Evolutionary conservation across 2,797 vertebrate species (phyloP), one percentile per base, ranked within the genome.

Genomic region (Pangasius krempfi): DNA sequence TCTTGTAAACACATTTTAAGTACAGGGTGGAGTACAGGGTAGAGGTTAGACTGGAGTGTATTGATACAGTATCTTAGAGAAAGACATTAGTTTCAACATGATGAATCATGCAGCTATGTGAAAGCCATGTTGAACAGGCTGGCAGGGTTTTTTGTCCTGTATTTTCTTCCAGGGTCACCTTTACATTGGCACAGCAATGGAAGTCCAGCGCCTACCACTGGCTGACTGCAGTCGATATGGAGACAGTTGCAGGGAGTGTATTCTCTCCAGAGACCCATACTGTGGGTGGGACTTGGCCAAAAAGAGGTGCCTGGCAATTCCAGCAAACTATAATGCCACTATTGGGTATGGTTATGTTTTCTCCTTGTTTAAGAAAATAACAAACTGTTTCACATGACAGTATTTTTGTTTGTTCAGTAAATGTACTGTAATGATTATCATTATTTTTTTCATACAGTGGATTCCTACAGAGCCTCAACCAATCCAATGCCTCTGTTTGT

Each of bases 201-300:
- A 96, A 92, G 91, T 96, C 54, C 96, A 96, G 92, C 94, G 96
- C 8, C 91, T 97, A 89, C 95, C 93, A 0, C 92, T 97, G 92
- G 96, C 96, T 37, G 95, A 96, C 92, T 97, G 96, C 18, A 56
- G 93, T 92, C 95, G 95, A 89, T 97, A 97, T 90, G 96, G 96
- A 16, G 91, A 96, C 94, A 96, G 93, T 0, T 97, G 96, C 90
- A 92, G 94, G 78, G 96, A 96, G 87, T 97, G 96, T 93, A 95
- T 97, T 78, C 95, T 96, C 6, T 94, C 95, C 64, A 91, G 95
- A 58, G 95, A 96, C 88, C 96, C 96, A 0, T 96, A 96, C 88
- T 97, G 96, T 76, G 95, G 95, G 30, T 95, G 96, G 96, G 95
- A 97, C 81, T n/a, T 80, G n/a, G 89, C 91, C 86, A 94, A 91